Evolutionary conservation across 2,888 invertebrate species (phyloP).

Genomic region (Phaedon cochleariae): DNA sequence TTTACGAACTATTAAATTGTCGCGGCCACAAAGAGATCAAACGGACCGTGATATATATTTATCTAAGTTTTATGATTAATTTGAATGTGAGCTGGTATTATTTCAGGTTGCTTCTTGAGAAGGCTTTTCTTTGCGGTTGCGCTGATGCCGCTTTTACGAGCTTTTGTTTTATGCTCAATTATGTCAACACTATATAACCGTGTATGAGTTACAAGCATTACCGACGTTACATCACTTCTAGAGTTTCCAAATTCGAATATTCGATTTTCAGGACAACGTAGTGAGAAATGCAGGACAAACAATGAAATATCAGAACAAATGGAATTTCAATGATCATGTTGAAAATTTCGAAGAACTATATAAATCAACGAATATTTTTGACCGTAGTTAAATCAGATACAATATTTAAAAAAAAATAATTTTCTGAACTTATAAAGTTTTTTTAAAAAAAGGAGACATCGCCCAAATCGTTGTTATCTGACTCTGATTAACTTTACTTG

Average conservation of each 20-base stretch:
- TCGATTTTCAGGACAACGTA: not conserved
- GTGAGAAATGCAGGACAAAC: not conserved
- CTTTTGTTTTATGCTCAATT: conserved; percentile 46
- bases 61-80: conserved; percentile 58
- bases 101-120: conserved; percentile 57
- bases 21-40: conserved; percentile 57
- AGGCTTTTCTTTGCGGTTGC: conserved; percentile 40
- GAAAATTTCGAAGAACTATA: too few species aligned
- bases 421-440: too few species aligned
- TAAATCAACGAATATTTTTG: too few species aligned
- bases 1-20: conserved; percentile 55
- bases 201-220: conserved; percentile 29
- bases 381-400: too few species aligned
- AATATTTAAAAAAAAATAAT: too few species aligned
- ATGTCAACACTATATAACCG: conserved; percentile 47
- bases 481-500: too few species aligned
- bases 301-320: too few species aligned
- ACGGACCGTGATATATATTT: conserved; percentile 56
- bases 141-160: conserved; percentile 42
- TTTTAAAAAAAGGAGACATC: too few species aligned
- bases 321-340: too few species aligned
- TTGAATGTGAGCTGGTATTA: conserved; percentile 54
- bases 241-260: not conserved
- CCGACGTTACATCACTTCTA: not conserved
- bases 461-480: too few species aligned